Conservation (phyloP, 2,797 vertebrate species). For the Acanthopagrus latus region DNA sequence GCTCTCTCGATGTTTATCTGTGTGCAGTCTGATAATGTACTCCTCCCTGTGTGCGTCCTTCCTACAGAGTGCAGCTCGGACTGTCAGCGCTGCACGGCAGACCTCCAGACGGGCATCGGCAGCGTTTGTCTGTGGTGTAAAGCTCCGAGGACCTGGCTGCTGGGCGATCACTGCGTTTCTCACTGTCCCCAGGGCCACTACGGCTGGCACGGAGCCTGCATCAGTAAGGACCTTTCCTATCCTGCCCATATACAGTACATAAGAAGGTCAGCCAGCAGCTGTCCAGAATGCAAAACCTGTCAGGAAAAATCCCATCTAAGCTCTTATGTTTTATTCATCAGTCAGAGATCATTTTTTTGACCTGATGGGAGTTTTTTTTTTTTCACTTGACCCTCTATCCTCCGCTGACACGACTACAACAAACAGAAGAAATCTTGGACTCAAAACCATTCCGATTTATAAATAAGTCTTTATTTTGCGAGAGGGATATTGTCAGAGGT, state of each 20-base stretch:
- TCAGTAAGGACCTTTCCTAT: slow-evolving; percentile 58
- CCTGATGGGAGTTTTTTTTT: neutral
- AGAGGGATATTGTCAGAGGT: neutral
- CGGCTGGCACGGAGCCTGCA: slow-evolving; percentile 84
- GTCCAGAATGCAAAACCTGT: neutral
- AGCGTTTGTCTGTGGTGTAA: slow-evolving; percentile 91
- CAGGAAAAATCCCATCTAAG: neutral
- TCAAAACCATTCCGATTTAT: neutral
- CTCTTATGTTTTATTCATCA: slow-evolving; percentile 45
- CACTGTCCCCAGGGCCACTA: slow-evolving; percentile 87
- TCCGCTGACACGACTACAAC: neutral
- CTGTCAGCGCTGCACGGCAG: slow-evolving; percentile 89
- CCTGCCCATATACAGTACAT: neutral
- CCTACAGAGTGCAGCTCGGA: slow-evolving; percentile 88
- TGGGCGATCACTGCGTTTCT: slow-evolving; percentile 89
- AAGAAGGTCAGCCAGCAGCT: neutral
- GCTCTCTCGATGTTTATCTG: fast-evolving
- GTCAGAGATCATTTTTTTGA: neutral
- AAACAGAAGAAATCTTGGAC: neutral
- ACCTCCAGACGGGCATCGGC: slow-evolving; percentile 82
- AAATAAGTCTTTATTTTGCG: neutral
- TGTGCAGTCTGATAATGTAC: neutral
- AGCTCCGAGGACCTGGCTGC: slow-evolving; percentile 79
- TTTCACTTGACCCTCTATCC: neutral
- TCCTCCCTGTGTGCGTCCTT: slow-evolving; percentile 16